phyloP scores from a whole-genome alignment of 2,888 invertebrate species.

The Plebejus melissa region DNA sequence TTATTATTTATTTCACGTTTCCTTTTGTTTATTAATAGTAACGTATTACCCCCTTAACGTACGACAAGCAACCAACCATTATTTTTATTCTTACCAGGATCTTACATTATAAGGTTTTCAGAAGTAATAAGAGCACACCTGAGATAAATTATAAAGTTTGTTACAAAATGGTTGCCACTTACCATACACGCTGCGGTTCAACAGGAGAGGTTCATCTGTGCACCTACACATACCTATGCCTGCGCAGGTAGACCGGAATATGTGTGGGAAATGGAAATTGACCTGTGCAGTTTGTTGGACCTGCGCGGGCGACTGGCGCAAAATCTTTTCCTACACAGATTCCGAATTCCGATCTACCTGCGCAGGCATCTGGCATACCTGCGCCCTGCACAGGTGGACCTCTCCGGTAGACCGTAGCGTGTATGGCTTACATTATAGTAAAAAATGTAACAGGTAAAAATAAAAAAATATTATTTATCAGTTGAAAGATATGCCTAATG shows the following conservation, averaged over 20 bases:
- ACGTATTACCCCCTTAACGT: background rate
- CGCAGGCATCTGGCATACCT: too few species aligned
- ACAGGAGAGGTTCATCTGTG: too few species aligned
- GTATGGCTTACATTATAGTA: background rate
- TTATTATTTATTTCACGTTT: background rate
- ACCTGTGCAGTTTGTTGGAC: too few species aligned
- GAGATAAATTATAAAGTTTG: slow-evolving; percentile 47
- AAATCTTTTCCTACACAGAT: too few species aligned
- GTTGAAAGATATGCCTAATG: background rate
- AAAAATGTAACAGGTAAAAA: background rate
- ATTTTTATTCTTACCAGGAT: slow-evolving; percentile 62
- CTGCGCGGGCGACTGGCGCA: too few species aligned
- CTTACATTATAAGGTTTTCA: slow-evolving; percentile 67
- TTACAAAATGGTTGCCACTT: slow-evolving; percentile 40
- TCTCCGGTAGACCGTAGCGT: too few species aligned
- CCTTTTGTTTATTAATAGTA: background rate
- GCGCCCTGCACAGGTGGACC: too few species aligned
- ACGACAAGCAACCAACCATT: background rate
- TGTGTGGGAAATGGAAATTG: too few species aligned
- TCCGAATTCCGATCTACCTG: too few species aligned
- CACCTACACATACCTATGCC: too few species aligned
- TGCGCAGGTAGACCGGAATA: too few species aligned
- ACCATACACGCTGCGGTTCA: too few species aligned
- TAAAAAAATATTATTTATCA: background rate
- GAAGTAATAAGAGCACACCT: slow-evolving; percentile 49